These are phyloP conservation scores for Idaea biselata DNA, from an alignment of 2,888 invertebrate species.

Conservation along the genomic window DNA sequence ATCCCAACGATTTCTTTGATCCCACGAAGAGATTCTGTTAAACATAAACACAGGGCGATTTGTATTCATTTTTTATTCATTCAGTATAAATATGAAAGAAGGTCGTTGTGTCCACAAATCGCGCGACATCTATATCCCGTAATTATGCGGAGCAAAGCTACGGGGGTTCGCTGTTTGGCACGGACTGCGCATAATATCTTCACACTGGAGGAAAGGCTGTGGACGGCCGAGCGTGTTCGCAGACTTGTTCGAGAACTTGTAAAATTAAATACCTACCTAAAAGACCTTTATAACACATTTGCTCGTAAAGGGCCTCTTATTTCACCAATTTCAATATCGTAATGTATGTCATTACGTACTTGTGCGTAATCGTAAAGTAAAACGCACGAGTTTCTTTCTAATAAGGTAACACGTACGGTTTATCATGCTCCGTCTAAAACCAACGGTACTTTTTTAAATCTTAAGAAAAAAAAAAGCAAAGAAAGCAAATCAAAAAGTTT, in stretches of 20 bases:
- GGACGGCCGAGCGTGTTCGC: background rate
- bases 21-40: background rate
- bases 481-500: too few relatives aligned
- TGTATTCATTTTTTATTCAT: conserved; percentile 1
- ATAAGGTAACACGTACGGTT: too few relatives aligned
- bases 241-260: background rate
- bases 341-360: too few relatives aligned
- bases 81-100: background rate
- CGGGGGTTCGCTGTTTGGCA: background rate
- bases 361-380: too few relatives aligned
- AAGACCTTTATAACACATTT: too few relatives aligned
- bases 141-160: background rate
- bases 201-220: background rate
- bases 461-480: too few relatives aligned
- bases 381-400: too few relatives aligned
- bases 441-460: too few relatives aligned
- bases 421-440: too few relatives aligned
- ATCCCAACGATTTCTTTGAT: background rate
- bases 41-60: background rate
- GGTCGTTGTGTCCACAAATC: background rate
- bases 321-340: too few relatives aligned
- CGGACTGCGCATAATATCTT: background rate
- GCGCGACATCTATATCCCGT: background rate
- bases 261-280: too few relatives aligned
- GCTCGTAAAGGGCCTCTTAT: too few relatives aligned